Evolutionary conservation across 2,888 invertebrate genomes (phyloP).

Genomic region (Ferdinandea cuprea): DNA sequence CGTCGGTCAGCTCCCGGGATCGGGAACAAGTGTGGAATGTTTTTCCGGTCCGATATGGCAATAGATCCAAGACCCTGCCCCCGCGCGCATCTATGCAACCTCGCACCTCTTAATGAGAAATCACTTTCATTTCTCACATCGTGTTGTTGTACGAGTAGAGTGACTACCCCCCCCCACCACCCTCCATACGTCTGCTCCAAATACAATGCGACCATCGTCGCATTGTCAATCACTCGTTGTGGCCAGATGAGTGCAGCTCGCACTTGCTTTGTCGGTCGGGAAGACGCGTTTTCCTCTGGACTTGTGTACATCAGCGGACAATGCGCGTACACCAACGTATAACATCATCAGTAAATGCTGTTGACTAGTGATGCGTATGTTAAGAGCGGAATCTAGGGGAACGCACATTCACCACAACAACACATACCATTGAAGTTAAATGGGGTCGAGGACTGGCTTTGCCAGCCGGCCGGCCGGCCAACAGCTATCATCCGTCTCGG

Average conservation of each 20-base stretch:
- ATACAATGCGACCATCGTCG: conserved; percentile 47
- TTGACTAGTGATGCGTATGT: conserved; percentile 71
- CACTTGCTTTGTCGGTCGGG: conserved; percentile 27
- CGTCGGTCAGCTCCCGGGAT: conserved; percentile 58
- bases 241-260: conserved; percentile 1
- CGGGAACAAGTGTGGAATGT: conserved; percentile 64
- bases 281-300: conserved; percentile 34
- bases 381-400: conserved; percentile 69
- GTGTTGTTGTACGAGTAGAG: neutral
- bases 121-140: conserved; percentile 74
- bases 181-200: conserved; percentile 36
- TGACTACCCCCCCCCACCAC: neutral
- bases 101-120: conserved; percentile 74
- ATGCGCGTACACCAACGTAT: conserved; percentile 43
- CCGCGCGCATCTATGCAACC: conserved; percentile 53
- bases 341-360: conserved; percentile 64
- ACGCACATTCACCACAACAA: conserved; percentile 56
- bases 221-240: conserved; percentile 64
- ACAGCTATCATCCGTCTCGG: conserved; percentile 26
- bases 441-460: conserved; percentile 59
- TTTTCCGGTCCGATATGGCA: conserved; percentile 73
- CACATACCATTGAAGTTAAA: conserved; percentile 59
- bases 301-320: conserved; percentile 46
- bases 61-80: conserved; percentile 35
- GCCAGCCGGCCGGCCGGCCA: conserved; percentile 18